These are phyloP conservation scores for Euplexia lucipara DNA, from an alignment of 2,888 invertebrate species.

Conservation along the genomic window DNA sequence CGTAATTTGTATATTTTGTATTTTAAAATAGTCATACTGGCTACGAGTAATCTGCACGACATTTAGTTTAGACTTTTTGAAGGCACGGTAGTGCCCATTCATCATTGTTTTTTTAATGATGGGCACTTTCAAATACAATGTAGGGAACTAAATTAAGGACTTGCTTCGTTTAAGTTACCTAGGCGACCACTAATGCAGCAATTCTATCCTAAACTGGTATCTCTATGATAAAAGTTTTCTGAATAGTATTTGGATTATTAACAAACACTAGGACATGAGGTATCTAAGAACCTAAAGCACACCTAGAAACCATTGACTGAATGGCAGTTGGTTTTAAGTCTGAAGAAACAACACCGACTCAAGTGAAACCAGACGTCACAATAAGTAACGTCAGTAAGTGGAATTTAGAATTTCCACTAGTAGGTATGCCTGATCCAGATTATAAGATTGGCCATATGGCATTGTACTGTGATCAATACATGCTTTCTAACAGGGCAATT, in stretches of 20 bases:
- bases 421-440: too few relatives aligned
- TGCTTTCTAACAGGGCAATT: too few relatives aligned
- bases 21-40: slow-evolving; percentile 15
- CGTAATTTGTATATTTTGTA: slow-evolving; percentile 6
- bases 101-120: too few relatives aligned
- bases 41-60: not conserved
- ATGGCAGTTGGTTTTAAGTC: not conserved
- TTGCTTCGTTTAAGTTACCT: not conserved
- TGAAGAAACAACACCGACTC: not conserved
- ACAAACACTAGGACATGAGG: not conserved
- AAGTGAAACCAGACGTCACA: not conserved
- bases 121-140: not conserved
- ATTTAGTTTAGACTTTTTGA: slow-evolving; percentile 2
- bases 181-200: too few relatives aligned
- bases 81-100: slow-evolving; percentile 16
- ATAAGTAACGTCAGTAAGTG: too few relatives aligned
- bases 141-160: not conserved
- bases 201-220: not conserved
- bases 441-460: too few relatives aligned
- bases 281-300: not conserved
- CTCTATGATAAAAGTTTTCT: not conserved
- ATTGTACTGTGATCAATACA: too few relatives aligned
- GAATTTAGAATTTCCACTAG: too few relatives aligned
- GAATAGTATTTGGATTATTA: not conserved
- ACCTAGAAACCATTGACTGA: slow-evolving; percentile 2